phyloP scores from a whole-genome alignment of 2,113 vertebrate genomes.

The Stigmatopora nigra region DNA sequence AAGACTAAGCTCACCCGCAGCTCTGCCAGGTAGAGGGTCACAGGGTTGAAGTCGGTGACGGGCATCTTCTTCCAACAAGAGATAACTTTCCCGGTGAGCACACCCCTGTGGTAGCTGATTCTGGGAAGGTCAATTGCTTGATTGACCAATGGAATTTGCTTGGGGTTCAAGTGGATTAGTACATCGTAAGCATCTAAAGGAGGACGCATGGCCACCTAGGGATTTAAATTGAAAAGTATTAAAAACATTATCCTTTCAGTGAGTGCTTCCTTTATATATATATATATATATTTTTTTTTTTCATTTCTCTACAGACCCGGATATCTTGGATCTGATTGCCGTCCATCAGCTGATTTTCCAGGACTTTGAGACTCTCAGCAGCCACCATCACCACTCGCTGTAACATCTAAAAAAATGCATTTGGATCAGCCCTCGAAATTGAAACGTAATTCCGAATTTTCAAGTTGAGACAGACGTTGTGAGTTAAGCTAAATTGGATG shows the following conservation, averaged over 20 bases:
- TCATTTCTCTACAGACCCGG: constrained; percentile 69
- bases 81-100: constrained; percentile 18
- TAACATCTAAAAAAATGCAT: constrained; percentile 72
- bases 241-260: neutral
- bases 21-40: constrained; percentile 78
- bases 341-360: constrained; percentile 83
- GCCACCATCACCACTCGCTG: constrained; percentile 80
- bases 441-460: neutral
- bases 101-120: constrained; percentile 71
- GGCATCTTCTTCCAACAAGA: constrained; percentile 69
- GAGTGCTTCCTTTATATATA: too few relatives aligned
- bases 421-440: neutral
- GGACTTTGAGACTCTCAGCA: constrained; percentile 72
- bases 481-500: neutral
- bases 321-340: constrained; percentile 71
- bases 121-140: constrained; percentile 75
- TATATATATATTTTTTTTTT: too few relatives aligned
- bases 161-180: constrained; percentile 79
- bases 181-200: constrained; percentile 85
- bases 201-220: constrained; percentile 84
- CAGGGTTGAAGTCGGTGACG: constrained; percentile 85
- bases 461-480: neutral
- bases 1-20: constrained; percentile 74
- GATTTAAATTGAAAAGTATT: neutral
- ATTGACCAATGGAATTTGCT: constrained; percentile 79